Conservation (phyloP, 2,888 invertebrate species). For the Bellardia bayeri region DNA sequence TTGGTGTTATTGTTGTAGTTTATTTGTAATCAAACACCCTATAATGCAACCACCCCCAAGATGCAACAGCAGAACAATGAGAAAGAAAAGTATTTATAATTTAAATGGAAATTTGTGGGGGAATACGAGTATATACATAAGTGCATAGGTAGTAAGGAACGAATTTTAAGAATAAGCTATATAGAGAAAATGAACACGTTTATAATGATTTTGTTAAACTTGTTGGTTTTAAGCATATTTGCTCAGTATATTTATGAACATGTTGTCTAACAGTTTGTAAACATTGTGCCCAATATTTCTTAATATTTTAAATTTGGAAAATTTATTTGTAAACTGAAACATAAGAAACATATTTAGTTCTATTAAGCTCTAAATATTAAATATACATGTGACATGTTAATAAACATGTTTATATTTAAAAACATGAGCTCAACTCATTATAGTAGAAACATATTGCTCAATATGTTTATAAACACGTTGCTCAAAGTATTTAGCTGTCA, state of each 20-base stretch:
- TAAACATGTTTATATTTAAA: neutral
- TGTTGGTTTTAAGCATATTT: no score
- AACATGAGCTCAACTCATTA: neutral
- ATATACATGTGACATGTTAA: no score
- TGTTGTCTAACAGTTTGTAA: neutral
- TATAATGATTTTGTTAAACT: no score
- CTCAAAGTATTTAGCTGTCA: no score
- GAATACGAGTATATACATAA: neutral
- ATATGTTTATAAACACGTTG: no score
- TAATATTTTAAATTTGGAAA: no score
- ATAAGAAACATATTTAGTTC: no score
- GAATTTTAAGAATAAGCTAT: neutral
- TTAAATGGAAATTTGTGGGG: neutral
- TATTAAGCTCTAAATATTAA: no score
- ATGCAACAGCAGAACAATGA: neutral
- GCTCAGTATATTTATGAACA: neutral
- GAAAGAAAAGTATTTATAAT: neutral
- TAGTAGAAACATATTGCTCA: constrained; percentile 9
- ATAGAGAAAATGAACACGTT: no score
- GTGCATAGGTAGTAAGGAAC: neutral
- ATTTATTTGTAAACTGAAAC: no score
- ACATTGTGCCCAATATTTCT: neutral
- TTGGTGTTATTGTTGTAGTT: constrained; percentile 20
- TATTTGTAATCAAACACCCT: constrained; percentile 49
- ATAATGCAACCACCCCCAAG: constrained; percentile 25